phyloP scores from a whole-genome alignment of 2,888 invertebrate species.

The Baronia brevicornis region DNA sequence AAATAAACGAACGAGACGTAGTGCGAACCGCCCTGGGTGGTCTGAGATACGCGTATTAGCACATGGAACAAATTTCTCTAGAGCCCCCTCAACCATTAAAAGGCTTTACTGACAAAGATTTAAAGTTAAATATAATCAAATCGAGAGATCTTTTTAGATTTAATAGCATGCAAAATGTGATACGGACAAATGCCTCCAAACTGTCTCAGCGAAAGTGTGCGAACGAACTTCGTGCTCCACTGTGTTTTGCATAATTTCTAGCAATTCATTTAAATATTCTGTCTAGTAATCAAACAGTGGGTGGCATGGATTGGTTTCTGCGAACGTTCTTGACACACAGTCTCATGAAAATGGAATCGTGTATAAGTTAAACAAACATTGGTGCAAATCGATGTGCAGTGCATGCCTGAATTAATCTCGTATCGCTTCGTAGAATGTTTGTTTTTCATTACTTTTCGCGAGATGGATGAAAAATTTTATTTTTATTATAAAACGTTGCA shows the following conservation, averaged over 20 bases:
- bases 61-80: constrained; percentile 38
- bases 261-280: constrained; percentile 52
- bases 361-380: constrained; percentile 10
- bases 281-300: constrained; percentile 47
- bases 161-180: constrained; percentile 28
- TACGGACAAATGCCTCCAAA: constrained; percentile 46
- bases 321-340: constrained; percentile 9
- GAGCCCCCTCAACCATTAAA: constrained; percentile 29
- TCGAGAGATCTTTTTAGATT: constrained; percentile 30
- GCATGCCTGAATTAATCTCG: constrained; percentile 4
- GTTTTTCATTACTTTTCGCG: too few relatives aligned
- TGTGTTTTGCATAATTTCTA: constrained; percentile 59
- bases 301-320: constrained; percentile 33
- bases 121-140: constrained; percentile 16
- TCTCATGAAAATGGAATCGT: constrained; percentile 11
- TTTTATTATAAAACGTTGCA: too few relatives aligned
- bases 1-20: constrained; percentile 48
- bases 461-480: too few relatives aligned
- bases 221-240: constrained; percentile 31
- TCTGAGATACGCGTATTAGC: constrained; percentile 36
- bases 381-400: constrained; percentile 9
- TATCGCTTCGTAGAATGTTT: neutral
- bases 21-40: constrained; percentile 56
- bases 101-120: constrained; percentile 12
- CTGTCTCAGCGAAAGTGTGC: constrained; percentile 71